These are phyloP conservation scores for Chromoteleia sp. DNA, from an alignment of 2,888 invertebrate species.

Conservation along the genomic window DNA sequence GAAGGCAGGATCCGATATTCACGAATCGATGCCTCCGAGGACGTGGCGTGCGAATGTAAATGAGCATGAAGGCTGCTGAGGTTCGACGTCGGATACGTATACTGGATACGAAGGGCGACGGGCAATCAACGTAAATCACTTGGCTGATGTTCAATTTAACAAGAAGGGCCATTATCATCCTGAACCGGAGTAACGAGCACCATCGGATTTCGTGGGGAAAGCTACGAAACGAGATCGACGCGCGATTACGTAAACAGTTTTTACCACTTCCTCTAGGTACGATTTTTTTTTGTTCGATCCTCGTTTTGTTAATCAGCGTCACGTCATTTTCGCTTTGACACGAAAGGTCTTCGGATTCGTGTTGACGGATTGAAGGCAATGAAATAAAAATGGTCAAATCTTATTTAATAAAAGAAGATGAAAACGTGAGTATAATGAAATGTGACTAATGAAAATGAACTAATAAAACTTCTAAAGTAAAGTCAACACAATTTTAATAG, in stretches of 20 bases:
- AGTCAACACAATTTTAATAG: no score
- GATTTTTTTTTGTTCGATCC: neutral
- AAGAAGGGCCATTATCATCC: constrained; percentile 83
- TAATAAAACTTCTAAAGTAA: no score
- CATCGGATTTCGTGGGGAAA: constrained; percentile 48
- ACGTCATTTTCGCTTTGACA: no score
- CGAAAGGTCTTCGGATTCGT: no score
- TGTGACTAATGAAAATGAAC: no score
- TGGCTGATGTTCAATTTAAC: constrained; percentile 84
- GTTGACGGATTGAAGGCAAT: no score
- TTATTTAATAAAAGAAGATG: no score
- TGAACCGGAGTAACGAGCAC: constrained; percentile 80
- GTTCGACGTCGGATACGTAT: constrained; percentile 69
- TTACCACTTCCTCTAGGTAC: constrained; percentile 3
- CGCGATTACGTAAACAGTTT: constrained; percentile 58
- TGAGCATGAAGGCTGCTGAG: constrained; percentile 69
- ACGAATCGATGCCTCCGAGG: constrained; percentile 47
- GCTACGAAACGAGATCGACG: constrained; percentile 42
- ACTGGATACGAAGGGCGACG: constrained; percentile 77
- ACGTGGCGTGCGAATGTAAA: constrained; percentile 67
- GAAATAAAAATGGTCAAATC: no score
- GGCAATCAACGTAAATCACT: constrained; percentile 84
- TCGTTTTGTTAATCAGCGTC: constrained; percentile 29
- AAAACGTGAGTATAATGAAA: no score
- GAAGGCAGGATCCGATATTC: constrained; percentile 41